Evolutionary conservation across 2,113 vertebrate genomes (phyloP), one percentile per base, ranked within the genome.

Genomic region (Leucopsar rothschildi): DNA sequence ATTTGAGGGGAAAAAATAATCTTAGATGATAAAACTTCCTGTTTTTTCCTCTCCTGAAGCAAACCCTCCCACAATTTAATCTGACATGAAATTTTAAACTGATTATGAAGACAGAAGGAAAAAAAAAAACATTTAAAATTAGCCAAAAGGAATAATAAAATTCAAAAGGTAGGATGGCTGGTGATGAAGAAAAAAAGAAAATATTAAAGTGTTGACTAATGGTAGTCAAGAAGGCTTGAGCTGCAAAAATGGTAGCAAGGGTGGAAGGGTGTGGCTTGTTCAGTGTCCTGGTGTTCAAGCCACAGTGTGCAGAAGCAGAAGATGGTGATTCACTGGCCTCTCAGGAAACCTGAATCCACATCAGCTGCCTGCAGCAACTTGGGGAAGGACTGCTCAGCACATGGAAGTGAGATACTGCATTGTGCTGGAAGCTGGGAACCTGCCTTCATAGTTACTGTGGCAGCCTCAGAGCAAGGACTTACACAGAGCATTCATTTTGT

Each of bases 251-350:
- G 19, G 6, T 52, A 29, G 18, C 21, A 44, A 64, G 31, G 4
- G 15, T 79, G 29, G 28, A 42, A 75, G 12, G 6, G 1, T 65
- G 12, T 64, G 5, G 40, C 12, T 78, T 71, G 3, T 33, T 81
- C 19, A 22, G 21, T 22, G n/a, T 5, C 19, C 72, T 37, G 35
- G 20, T 39, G 29, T 31, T 56, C 31, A 88, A 82, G 33, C 16
- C 12, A 21, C 8, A 24, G 33, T 2, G 11, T 68, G 49, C 57
- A 56, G 12, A 66, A 28, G 16, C 15, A 73, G 68, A 23, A 64
- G 28, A 42, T 1, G 0, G 0, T 4, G 8, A 23, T 33, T 59
- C 33, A 14, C 7, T 42, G 47, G 8, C 42, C 13, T 70, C 42
- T 47, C 20, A 42, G 69, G 50, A 87, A 70, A 71, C 6, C 47